Base-by-base conservation (phyloP, 2,797 vertebrate species). In the Heliangelus exortis region DNA sequence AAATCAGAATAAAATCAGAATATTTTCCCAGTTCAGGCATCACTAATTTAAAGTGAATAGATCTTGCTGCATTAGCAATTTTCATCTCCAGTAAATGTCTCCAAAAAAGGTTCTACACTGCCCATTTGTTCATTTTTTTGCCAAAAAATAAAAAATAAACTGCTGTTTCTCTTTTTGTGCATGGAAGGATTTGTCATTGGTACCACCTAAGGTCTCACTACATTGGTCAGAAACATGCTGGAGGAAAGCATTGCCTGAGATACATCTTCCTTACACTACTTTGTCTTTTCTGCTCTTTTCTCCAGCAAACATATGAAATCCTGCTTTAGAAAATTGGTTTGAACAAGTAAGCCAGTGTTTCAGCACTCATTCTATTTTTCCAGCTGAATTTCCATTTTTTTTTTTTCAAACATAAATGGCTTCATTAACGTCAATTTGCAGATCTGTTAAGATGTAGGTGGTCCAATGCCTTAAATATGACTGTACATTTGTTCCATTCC, bases 351-450 rank as follows among this genome's bases (percentile, higher is more conserved):
- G 75, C 41, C 92, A 90, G 85, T 73, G 91, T 96, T 96, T 83
- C 79, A 93, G 45, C 62, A 20, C n/a, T 87, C 75, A 75, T 92
- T 95, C 94, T 97, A 90, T 95, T 97, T 97, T 96, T 94, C 86
- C 96, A 97, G 94, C 90, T 94, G 95, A 96, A 96, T 93, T 93
- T 71, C 54, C 85, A 90, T 31, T 50, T 71, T 67, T 45, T 3
- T 67, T 91, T 87, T 91, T 71, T 45, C 3, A 25, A n/a, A 48
- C 78, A 45, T 59, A 93, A 96, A 93, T 84, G 91, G 88, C 75
- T 73, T 92, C 88, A 92, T 94, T 96, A 95, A 79, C 1, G 5
- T 94, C 78, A 48, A 93, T 90, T 96, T 96, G 93, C 4, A 14
- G 93, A 90, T 89, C 95, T 95, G 91, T 90, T 93, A 66, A 95